Evolutionary conservation across 2,888 invertebrate genomes (phyloP), one percentile per base, ranked within the genome.

Genomic region (Siphlonurus alternatus): DNA sequence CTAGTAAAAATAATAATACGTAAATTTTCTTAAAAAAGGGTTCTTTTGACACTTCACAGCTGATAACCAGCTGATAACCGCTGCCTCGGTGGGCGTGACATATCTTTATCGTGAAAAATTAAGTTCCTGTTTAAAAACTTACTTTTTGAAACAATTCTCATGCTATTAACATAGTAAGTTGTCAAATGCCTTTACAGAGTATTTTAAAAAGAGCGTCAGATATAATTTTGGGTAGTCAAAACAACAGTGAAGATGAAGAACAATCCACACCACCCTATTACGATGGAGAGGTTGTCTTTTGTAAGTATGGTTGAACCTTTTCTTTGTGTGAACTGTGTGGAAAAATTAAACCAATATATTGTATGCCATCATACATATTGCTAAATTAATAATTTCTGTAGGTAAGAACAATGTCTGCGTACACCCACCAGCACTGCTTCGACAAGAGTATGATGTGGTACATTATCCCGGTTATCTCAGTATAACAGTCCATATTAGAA

Each of bases 321-420:
- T 2, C 25, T 25, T 61, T 53, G 18, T 51, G 23, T 20, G 22
- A 5, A 25, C 25, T n/a, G n/a, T n/a, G n/a, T n/a, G n/a, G n/a
- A n/a, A n/a, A n/a, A n/a, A n/a, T n/a, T n/a, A n/a, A n/a, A n/a
- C n/a, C n/a, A n/a, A n/a, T n/a, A n/a, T n/a, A n/a, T n/a, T n/a
- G n/a, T n/a, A n/a, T n/a, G n/a, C n/a, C 23, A 1, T 23, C n/a
- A 18, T 1, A 3, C 2, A 53, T 60, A 1, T 60, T 23, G 60
- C 5, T 60, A n/a, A n/a, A n/a, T n/a, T n/a, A n/a, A n/a, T n/a
- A n/a, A n/a, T 25, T 64, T 65, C 63, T 64, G 10, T 64, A 73
- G 73, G 72, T 66, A 97, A 96, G 78, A 97, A 97, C 75, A 96
- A 97, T 77, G 94, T 97, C 51, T 97, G 96, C 76, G 95, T 97